phyloP scores from a whole-genome alignment of 2,797 vertebrate genomes.

The Sebastes hubbsi region DNA sequence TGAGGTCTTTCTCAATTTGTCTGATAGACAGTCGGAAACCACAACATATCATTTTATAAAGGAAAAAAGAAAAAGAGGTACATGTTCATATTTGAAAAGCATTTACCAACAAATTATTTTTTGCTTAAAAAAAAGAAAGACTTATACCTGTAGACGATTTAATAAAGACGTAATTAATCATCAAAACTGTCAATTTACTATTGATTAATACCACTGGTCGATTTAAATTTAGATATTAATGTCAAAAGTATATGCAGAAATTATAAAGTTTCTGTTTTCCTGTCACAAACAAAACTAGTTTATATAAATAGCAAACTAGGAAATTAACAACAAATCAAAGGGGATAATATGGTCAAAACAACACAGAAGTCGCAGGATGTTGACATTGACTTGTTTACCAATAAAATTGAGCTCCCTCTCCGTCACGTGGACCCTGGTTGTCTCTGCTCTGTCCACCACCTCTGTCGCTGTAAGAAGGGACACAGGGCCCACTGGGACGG shows the following conservation, averaged over 20 bases:
- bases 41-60: neutral
- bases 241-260: neutral
- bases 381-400: conserved; percentile 64
- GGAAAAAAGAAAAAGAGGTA: neutral
- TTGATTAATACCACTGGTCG: neutral
- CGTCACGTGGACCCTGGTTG: conserved; percentile 76
- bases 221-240: neutral
- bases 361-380: conserved; percentile 22
- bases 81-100: neutral
- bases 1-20: neutral
- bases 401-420: neutral
- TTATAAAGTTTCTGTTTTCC: neutral
- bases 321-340: neutral
- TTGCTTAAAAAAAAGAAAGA: neutral
- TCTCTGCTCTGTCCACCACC: conserved; percentile 39
- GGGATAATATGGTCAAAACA: conserved; percentile 33
- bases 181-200: neutral
- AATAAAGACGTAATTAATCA: neutral
- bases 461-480: conserved; percentile 37
- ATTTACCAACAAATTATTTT: neutral
- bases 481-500: conserved; percentile 63
- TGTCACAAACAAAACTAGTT: neutral
- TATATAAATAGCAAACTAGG: neutral
- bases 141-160: neutral
- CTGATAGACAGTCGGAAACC: neutral